Evolutionary conservation across 2,797 vertebrate genomes (phyloP).

Genomic region (Masticophis lateralis): DNA sequence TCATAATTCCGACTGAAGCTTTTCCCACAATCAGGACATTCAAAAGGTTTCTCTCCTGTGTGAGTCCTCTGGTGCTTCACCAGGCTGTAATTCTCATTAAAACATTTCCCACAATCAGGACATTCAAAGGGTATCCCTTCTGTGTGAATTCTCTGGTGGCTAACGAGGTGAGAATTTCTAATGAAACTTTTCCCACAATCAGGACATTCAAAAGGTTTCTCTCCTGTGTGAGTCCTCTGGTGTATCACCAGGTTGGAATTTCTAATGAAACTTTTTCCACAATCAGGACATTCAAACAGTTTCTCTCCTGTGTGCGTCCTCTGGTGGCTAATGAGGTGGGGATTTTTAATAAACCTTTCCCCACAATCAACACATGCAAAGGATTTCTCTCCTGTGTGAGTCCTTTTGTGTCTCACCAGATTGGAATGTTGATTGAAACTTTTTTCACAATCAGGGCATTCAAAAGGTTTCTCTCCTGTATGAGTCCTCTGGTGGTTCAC

Average conservation of each 20-base stretch:
- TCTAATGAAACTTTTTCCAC: neutral
- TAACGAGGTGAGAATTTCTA: neutral
- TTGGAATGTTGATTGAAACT: too few relatives aligned
- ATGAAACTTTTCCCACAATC: neutral
- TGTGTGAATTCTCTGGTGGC: neutral
- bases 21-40: neutral
- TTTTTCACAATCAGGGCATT: too few relatives aligned
- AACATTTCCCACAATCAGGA: neutral
- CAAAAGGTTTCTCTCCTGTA: too few relatives aligned
- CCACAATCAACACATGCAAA: neutral
- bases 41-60: neutral
- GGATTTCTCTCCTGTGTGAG: too few relatives aligned
- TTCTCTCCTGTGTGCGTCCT: neutral
- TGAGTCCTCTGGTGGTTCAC: too few relatives aligned
- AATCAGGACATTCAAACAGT: neutral
- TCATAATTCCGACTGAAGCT: neutral
- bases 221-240: too few relatives aligned
- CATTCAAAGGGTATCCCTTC: neutral
- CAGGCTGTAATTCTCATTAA: too few relatives aligned
- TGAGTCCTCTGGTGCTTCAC: neutral
- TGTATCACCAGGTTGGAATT: accelerated
- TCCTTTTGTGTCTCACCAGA: too few relatives aligned
- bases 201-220: neutral
- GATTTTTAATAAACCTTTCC: too few relatives aligned
- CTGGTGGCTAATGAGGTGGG: neutral